These are phyloP conservation scores for Mimumesa dahlbomi DNA, from an alignment of 2,888 invertebrate genomes.

Conservation along the genomic window DNA sequence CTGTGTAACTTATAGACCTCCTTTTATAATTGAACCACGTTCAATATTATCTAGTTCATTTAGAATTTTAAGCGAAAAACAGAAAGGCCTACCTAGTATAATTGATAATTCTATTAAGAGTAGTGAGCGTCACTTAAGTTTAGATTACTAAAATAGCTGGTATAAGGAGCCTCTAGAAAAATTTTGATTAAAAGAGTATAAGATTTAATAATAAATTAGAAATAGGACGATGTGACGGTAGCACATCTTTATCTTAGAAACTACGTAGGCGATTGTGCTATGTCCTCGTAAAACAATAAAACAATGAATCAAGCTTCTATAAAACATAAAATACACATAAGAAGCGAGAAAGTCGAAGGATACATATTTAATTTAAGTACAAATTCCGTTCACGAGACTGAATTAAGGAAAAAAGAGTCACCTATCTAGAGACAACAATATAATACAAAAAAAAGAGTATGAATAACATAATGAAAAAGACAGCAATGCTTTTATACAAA, in stretches of 20 bases:
- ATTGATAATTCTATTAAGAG: slow-evolving; percentile 62
- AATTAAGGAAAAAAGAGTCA: slow-evolving; percentile 35
- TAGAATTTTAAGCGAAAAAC: slow-evolving; percentile 71
- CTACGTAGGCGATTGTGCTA: slow-evolving; percentile 35
- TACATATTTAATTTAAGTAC: slow-evolving; percentile 61
- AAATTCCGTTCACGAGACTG: slow-evolving; percentile 59
- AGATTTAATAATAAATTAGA: slow-evolving; percentile 30
- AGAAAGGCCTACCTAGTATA: slow-evolving; percentile 72
- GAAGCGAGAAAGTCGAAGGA: slow-evolving; percentile 8
- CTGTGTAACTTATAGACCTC: slow-evolving; percentile 58
- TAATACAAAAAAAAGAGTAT: slow-evolving; percentile 22
- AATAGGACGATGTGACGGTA: slow-evolving; percentile 4
- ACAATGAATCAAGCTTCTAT: slow-evolving; percentile 32
- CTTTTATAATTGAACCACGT: slow-evolving; percentile 57
- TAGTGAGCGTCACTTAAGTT: slow-evolving; percentile 48
- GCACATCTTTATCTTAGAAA: slow-evolving; percentile 36
- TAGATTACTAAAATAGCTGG: slow-evolving; percentile 46
- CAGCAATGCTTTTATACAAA: slow-evolving; percentile 65
- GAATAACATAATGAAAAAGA: slow-evolving; percentile 16
- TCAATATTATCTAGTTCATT: slow-evolving; percentile 51
- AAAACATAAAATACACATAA: slow-evolving; percentile 8
- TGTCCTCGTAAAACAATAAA: slow-evolving; percentile 12
- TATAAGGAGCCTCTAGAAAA: slow-evolving; percentile 54
- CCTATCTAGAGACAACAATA: slow-evolving; percentile 63
- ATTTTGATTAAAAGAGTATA: slow-evolving; percentile 21